Evolutionary conservation across 1,140 invertebrate species (phyloP).

Genomic region (Cydia amplana): DNA sequence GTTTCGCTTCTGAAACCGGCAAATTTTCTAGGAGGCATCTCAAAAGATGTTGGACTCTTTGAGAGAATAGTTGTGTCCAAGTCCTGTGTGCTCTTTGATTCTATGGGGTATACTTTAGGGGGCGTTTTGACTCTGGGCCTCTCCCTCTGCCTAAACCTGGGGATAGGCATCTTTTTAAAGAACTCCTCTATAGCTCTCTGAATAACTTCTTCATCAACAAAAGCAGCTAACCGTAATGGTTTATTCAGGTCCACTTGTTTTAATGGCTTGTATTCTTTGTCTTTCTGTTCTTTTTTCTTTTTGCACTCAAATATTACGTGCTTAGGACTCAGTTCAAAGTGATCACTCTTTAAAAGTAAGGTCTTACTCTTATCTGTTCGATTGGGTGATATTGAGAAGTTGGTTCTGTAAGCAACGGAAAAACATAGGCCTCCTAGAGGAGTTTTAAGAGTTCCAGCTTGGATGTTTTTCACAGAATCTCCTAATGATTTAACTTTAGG

Average conservation of each 20-base stretch:
- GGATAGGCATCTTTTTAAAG: slow-evolving; percentile 61
- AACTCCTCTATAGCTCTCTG: slow-evolving; percentile 63
- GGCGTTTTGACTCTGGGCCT: slow-evolving; percentile 38
- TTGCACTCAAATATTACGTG: slow-evolving; percentile 79
- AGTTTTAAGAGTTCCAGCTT: slow-evolving; percentile 90
- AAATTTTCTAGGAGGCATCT: slow-evolving; percentile 70
- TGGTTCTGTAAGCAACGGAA: slow-evolving; percentile 90
- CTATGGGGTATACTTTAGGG: slow-evolving; percentile 41
- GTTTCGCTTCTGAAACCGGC: slow-evolving; percentile 64
- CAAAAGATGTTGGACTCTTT: slow-evolving; percentile 67
- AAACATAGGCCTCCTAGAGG: slow-evolving; percentile 90
- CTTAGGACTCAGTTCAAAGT: slow-evolving; percentile 90
- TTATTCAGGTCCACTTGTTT: slow-evolving; percentile 66
- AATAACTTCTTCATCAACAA: slow-evolving; percentile 63
- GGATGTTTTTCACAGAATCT: slow-evolving; percentile 85
- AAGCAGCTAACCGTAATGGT: slow-evolving; percentile 65
- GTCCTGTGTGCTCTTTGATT: slow-evolving; percentile 64
- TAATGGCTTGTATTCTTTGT: slow-evolving; percentile 53
- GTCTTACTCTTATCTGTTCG: slow-evolving; percentile 83
- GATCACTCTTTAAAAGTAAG: slow-evolving; percentile 94
- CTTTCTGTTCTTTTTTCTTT: slow-evolving; percentile 63
- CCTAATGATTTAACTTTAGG: slow-evolving; percentile 88
- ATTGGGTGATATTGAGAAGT: slow-evolving; percentile 93
- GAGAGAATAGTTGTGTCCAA: slow-evolving; percentile 54
- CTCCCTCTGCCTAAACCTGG: slow-evolving; percentile 46